Base-by-base conservation (phyloP, 2,797 vertebrate species). In the Australoheros facetus region DNA sequence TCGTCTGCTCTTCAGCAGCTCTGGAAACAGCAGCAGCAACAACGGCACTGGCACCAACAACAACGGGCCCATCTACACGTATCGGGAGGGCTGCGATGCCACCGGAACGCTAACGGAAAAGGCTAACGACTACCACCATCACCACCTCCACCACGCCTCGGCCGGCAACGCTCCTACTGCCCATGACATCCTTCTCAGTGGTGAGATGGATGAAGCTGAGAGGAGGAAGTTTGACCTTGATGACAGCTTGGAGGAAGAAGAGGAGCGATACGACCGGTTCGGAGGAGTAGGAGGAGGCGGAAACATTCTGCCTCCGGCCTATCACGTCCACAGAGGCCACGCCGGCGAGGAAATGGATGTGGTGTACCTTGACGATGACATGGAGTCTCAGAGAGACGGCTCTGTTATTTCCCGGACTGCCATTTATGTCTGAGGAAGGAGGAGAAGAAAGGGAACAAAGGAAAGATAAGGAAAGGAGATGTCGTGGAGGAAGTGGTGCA, bases 341-440 rank as follows among this genome's bases (percentile, higher is more conserved):
- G 72, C 78, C 7, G 86, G 81, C 0, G 89, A 75, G 28, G 91
- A 93, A 28, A 80, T 89, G 75, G 87, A 87, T 8, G 89, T 83
- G 56, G 89, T 83, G 56, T 95, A 95, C 83, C 92, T 96, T 0
- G 95, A 95, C 1, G 95, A 96, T 11, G 96, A 97, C 93, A 97
- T 97, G 97, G 97, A 98, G 91, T 97, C 97, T 9, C 97, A 97
- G 85, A 93, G 96, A 73, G 97, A 97, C 0, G 97, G 97, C 51
- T 97, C 97, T 1, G 95, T 98, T 86, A 97, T 98, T 82, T 97
- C 97, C 59, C 95, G 96, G 91, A 96, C 95, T 82, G 96, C 97
- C 3, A 97, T 97, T 80, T 97, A 97, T 2, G 97, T 97, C 85
- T 97, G 85, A 94, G 71, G 16, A n/a, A 1, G 21, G 2, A 28